Percentiles rank a stretch among this genome's conserved stretches.
phyloP scores from a whole-genome alignment of 2,113 vertebrate species.

The Mystacornis crossleyi region DNA sequence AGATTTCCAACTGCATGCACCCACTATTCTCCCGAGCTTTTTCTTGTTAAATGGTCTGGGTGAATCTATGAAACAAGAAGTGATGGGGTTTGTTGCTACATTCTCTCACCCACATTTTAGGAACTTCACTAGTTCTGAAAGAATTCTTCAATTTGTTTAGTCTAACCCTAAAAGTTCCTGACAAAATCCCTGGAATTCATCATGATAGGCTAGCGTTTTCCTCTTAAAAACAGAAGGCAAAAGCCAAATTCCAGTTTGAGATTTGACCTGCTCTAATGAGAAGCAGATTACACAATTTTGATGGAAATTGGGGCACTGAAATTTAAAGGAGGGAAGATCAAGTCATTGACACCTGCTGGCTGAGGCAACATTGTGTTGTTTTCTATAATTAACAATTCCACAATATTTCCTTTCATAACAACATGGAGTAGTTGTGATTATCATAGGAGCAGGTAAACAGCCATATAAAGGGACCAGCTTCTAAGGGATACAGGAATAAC shows the following conservation, averaged over 20 bases:
- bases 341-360: neutral
- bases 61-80: neutral
- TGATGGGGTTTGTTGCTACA: neutral
- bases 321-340: neutral
- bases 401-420: neutral
- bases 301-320: neutral
- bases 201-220: neutral
- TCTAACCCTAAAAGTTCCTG: neutral
- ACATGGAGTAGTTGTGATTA: neutral
- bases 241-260: neutral
- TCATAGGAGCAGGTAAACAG: neutral
- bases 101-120: neutral
- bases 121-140: neutral
- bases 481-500: neutral
- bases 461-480: neutral
- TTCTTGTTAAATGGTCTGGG: neutral
- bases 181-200: neutral
- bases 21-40: neutral
- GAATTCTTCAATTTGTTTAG: neutral
- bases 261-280: neutral
- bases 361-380: neutral
- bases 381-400: neutral
- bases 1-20: neutral
- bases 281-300: neutral
- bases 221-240: neutral